phyloP scores from a whole-genome alignment of 2,113 vertebrate genomes.

The Dryoscopus gambensis region DNA sequence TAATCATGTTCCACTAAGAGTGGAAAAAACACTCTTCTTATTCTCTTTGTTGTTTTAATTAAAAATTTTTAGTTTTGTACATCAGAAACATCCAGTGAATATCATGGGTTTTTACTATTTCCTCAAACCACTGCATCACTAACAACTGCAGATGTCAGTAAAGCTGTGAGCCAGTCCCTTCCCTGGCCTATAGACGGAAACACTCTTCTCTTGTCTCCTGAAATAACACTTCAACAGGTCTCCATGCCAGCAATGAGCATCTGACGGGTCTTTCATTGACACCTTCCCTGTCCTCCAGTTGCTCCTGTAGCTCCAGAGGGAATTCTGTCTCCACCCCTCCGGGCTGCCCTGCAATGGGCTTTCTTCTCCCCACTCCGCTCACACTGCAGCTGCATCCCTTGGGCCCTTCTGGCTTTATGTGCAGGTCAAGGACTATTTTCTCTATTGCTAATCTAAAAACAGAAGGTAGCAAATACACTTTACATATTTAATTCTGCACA shows the following conservation, averaged over 20 bases:
- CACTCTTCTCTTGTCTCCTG: background rate
- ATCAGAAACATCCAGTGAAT: background rate
- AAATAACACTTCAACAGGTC: background rate
- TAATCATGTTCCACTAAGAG: background rate
- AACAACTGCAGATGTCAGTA: background rate
- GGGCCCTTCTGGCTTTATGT: background rate
- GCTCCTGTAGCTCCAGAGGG: background rate
- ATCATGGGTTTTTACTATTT: background rate
- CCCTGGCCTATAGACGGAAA: background rate
- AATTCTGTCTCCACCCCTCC: background rate
- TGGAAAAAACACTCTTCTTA: background rate
- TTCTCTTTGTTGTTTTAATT: background rate
- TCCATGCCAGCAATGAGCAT: background rate
- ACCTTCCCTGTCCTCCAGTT: background rate
- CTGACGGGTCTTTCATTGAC: background rate
- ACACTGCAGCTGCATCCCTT: background rate
- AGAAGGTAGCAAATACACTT: background rate
- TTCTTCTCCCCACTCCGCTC: background rate
- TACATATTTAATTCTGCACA: background rate
- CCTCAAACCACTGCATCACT: background rate
- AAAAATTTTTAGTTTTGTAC: background rate
- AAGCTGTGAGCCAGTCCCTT: background rate
- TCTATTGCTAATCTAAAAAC: background rate
- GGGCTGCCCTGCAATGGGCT: background rate
- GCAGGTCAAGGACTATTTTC: background rate